A percentile compares a stretch with the other conserved stretches of the same genome.
These are phyloP conservation scores for Megalurothrips usitatus DNA, from an alignment of 2,888 invertebrate species.

Conservation along the genomic window DNA sequence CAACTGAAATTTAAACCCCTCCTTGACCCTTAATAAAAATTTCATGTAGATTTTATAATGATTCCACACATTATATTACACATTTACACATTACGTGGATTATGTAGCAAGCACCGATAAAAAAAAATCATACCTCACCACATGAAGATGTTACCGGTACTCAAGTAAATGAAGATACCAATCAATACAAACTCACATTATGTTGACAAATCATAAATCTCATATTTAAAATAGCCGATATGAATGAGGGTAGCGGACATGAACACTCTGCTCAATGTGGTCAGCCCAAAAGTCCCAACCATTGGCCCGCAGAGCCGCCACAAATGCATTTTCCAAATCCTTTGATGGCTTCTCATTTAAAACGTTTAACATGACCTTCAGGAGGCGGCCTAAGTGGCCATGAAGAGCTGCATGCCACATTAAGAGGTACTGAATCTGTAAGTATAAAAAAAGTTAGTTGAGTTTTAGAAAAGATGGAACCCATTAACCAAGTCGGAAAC, in stretches of 20 bases:
- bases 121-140: no score
- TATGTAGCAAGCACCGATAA: no score
- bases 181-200: background rate
- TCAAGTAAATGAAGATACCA: background rate
- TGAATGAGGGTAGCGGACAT: slow-evolving; percentile 62
- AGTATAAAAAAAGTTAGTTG: slow-evolving; percentile 33
- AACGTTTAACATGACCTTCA: slow-evolving; percentile 69
- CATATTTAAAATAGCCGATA: slow-evolving; percentile 65
- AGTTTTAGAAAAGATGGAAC: slow-evolving; percentile 18
- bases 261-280: slow-evolving; percentile 55
- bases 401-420: slow-evolving; percentile 77
- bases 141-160: no score
- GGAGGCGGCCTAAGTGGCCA: slow-evolving; percentile 74
- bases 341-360: slow-evolving; percentile 75
- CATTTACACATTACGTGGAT: no score
- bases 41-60: no score
- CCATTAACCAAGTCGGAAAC: no score
- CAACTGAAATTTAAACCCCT: no score
- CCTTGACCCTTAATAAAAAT: no score
- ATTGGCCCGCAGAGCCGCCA: slow-evolving; percentile 51
- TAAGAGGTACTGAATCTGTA: slow-evolving; percentile 62
- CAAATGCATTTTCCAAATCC: slow-evolving; percentile 65
- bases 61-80: no score
- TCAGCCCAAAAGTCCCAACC: slow-evolving; percentile 64
- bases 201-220: no score